Conservation (phyloP, 1,140 invertebrate species). For the Cotesia glomerata region DNA sequence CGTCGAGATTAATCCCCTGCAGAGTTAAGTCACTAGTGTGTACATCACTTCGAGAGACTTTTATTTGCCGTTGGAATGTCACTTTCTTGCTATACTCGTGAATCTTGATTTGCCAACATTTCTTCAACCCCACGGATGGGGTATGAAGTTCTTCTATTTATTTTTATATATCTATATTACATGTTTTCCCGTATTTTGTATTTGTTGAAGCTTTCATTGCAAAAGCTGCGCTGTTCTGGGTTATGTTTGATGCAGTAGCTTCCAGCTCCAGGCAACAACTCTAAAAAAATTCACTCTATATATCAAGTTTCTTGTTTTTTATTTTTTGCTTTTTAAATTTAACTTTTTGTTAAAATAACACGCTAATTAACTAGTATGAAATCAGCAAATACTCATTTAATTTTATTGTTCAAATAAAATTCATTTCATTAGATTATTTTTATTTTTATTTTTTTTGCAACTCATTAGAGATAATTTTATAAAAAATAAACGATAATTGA, state of each 20-base stretch:
- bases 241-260: background rate
- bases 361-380: too few relatives aligned
- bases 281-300: background rate
- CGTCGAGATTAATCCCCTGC: too few relatives aligned
- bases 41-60: background rate
- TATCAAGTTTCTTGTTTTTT: background rate
- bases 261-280: background rate
- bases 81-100: conserved; percentile 37
- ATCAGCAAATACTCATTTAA: too few relatives aligned
- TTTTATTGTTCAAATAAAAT: too few relatives aligned
- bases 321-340: background rate
- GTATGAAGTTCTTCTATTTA: background rate
- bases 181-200: background rate
- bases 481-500: too few relatives aligned
- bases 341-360: too few relatives aligned
- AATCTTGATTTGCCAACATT: conserved; percentile 51
- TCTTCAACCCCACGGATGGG: conserved; percentile 29
- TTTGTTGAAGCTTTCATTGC: background rate
- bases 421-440: too few relatives aligned
- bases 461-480: too few relatives aligned
- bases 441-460: too few relatives aligned
- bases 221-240: background rate
- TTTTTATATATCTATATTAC: background rate
- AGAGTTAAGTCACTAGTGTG: too few relatives aligned
- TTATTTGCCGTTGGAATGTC: conserved; percentile 1